Conservation (phyloP, 2,797 vertebrate genomes). For the Ambastaia sidthimunki region DNA sequence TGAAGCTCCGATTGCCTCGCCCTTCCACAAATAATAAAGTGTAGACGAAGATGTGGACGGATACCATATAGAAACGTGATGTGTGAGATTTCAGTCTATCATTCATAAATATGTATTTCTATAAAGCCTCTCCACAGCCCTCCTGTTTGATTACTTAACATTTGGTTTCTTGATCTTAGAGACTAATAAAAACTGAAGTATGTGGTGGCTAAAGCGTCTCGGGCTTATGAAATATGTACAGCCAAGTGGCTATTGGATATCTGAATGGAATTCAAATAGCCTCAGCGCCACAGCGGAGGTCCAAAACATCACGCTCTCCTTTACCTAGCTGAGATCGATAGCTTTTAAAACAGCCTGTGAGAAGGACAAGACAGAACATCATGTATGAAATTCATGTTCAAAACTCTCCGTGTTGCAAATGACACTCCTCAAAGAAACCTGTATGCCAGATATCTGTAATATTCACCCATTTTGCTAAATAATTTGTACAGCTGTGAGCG, state of each 20-base stretch:
- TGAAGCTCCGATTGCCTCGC: constrained; percentile 13
- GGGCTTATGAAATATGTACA: constrained; percentile 63
- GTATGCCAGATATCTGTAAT: neutral
- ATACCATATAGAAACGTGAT: neutral
- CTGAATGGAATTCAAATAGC: constrained; percentile 62
- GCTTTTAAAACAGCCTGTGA: constrained; percentile 31
- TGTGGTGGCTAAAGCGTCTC: constrained; percentile 55
- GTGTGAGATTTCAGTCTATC: constrained; percentile 22
- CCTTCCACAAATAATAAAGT: constrained; percentile 7
- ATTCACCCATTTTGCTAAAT: neutral
- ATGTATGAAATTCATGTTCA: constrained; percentile 30
- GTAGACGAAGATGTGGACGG: neutral
- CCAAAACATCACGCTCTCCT: constrained; percentile 42
- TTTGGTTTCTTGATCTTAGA: constrained; percentile 42
- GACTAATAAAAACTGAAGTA: constrained; percentile 62
- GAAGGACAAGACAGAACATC: constrained; percentile 20
- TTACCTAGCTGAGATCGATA: constrained; percentile 23
- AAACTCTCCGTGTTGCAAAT: neutral
- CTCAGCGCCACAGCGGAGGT: constrained; percentile 46
- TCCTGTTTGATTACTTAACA: constrained; percentile 50
- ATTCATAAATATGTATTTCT: constrained; percentile 46
- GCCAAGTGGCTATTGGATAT: constrained; percentile 57
- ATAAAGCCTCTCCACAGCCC: constrained; percentile 45
- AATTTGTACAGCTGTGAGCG: neutral
- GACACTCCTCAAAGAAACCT: neutral